Base-by-base conservation (phyloP, 2,888 invertebrate species). In the Pogonocherus hispidulus region DNA sequence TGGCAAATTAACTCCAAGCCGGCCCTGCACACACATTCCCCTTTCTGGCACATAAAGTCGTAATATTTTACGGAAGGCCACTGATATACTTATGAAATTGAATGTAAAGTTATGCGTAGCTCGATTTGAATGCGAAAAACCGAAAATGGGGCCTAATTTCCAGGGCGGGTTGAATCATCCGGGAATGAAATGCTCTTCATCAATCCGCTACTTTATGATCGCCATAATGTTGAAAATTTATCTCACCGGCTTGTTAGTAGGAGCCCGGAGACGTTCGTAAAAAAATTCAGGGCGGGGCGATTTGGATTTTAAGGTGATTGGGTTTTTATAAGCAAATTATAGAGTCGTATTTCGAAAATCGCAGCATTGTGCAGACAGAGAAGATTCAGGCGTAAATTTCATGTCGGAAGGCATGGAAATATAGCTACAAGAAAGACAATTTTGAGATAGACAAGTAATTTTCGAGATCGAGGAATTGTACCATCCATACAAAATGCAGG, bases 61-160 rank as follows among this genome's bases (percentile, higher is more conserved):
- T 47, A 20, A 47, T 59, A 47, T 47, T 59, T 59, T 59, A 59
- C 47, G 47, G 47, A 47, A 32, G 47, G 32, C 32, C n/a, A 47
- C 27, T 32, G 59, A 59, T 59, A n/a, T n/a, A 59, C 59, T 59
- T 59, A 59, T 76, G 80, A 81, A 80, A 80, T 81, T 80, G 81
- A 82, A 81, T 81, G 80, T 82, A 80, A 80, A 82, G 80, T 82
- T 81, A 81, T 79, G 79, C 77, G 79, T 78, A 76, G 78, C 81
- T 74, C 77, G 79, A 80, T 81, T 82, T 81, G 81, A 82, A 82
- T 82, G 79, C 80, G 76, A 80, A 81, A 75, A 74, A 75, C 76
- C 76, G 76, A 77, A 79, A 79, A 79, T 79, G 77, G 76, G 75
- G 73, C 77, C 79, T 80, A 80, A 81, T 80, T 81, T 76, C 67